These are phyloP conservation scores for Scolanthus callimorphus DNA, from an alignment of 92 coral and sea anemone species.

Conservation along the genomic window DNA sequence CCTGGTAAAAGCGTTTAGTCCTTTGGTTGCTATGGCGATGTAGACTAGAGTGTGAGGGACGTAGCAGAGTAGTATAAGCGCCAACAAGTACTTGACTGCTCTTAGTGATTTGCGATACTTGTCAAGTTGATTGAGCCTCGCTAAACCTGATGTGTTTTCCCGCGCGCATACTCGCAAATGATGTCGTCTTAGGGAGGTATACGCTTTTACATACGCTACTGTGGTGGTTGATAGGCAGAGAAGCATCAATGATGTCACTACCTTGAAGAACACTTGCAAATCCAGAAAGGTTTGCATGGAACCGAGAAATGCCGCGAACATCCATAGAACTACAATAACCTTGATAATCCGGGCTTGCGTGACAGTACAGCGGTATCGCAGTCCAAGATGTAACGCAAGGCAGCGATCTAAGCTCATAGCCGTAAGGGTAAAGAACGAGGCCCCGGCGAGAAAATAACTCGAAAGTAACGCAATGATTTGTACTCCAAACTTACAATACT, in stretches of 20 bases:
- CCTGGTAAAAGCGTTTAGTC: conserved; percentile 1
- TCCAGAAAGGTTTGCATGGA: background rate
- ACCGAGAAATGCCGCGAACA: background rate
- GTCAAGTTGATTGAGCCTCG: background rate
- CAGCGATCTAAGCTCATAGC: conserved; percentile 15
- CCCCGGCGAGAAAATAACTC: conserved; percentile 6
- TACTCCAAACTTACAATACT: conserved; percentile 8
- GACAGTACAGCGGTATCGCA: conserved; percentile 13
- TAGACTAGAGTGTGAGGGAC: conserved; percentile 8
- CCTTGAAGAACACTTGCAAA: background rate
- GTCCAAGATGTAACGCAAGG: conserved; percentile 14
- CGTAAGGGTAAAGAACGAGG: conserved; percentile 4
- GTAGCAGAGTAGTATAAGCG: conserved; percentile 12
- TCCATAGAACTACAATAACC: background rate
- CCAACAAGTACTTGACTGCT: conserved; percentile 5
- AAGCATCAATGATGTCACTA: background rate
- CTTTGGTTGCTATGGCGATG: conserved; percentile 3
- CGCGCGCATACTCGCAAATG: background rate
- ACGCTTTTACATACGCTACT: conserved; percentile 9
- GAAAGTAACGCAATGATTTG: conserved; percentile 3
- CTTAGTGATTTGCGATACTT: conserved; percentile 1
- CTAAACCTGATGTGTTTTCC: background rate
- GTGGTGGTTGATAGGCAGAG: background rate
- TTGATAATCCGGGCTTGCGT: conserved; percentile 6
- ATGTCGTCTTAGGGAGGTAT: conserved; percentile 2